Base-by-base conservation (phyloP, 2,797 vertebrate species). In the Jordanella pulchra region DNA sequence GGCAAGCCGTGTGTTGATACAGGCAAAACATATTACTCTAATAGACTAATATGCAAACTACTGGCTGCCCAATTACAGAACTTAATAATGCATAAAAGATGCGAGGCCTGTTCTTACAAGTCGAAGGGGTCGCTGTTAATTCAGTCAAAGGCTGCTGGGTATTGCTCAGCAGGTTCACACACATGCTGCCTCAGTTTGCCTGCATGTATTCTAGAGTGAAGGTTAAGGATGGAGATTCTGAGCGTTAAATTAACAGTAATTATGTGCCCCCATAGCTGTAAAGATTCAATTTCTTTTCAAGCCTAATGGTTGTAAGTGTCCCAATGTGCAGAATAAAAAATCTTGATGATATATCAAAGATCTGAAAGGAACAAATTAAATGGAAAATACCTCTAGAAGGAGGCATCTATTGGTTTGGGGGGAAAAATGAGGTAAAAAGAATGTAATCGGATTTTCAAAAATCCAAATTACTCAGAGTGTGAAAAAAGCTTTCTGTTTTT, bases 21-120 rank as follows among this genome's bases (percentile, higher is more conserved):
- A 94, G 93, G 96, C 94, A 97, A 96, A 97, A 96, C 96, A 97
- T 96, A 98, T 99, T 99, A 98, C 94, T 95, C 95, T 99, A 98
- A 99, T 98, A 95, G 96, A 96, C 96, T 97, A 96, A 98, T 98
- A 99, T 97, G 97, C 96, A 98, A 98, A 98, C 96, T 97, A 97
- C 94, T 95, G 96, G 95, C 95, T 94, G 89, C 96, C 97, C 97
- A 98, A 99, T 99, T 98, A 98, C 92, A 92, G 92, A 92, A 94
- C 94, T 96, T 98, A 98, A 99, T 97, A 98, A 97, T 88, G 95
- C 96, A 96, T 97, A 96, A 96, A 97, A 90, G 95, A 98, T 97
- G 96, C 94, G 90, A 89, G 95, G 95, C 96, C 95, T 95, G 96
- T 96, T 97, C 96, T 95, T 96, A 95, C 91, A 90, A 96, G 95